A percentile compares a stretch with the other conserved stretches of the same genome.
Evolutionary conservation across 2,797 vertebrate species (phyloP).

Genomic region (Acanthurus leucopareius): DNA sequence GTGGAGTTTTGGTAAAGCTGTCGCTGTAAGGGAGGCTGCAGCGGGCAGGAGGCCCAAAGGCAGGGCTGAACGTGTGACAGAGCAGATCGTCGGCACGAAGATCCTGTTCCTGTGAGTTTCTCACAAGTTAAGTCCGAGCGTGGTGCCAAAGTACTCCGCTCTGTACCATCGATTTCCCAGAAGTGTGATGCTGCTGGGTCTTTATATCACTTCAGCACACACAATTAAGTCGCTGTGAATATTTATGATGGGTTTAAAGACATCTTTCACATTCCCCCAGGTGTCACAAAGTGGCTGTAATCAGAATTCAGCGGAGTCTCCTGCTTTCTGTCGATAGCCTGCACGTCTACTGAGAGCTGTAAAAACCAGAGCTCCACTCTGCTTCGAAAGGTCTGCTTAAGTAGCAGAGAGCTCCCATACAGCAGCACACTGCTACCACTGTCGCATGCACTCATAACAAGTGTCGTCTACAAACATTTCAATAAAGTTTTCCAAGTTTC

Average conservation of each 20-base stretch:
- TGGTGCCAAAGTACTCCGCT: slow-evolving; percentile 56
- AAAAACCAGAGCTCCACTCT: slow-evolving; percentile 70
- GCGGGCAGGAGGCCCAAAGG: slow-evolving; percentile 18
- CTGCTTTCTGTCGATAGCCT: slow-evolving; percentile 74
- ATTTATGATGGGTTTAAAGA: slow-evolving; percentile 87
- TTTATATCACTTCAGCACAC: slow-evolving; percentile 83
- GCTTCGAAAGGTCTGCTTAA: slow-evolving; percentile 59
- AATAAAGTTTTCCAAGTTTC: slow-evolving; percentile 14
- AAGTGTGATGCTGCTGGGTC: slow-evolving; percentile 74
- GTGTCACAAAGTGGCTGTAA: slow-evolving; percentile 88
- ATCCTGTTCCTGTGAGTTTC: slow-evolving; percentile 68
- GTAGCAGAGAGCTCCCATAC: slow-evolving; percentile 32
- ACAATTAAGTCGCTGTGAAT: slow-evolving; percentile 88
- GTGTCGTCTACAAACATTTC: not conserved
- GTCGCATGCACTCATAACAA: slow-evolving; percentile 1
- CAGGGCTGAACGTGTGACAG: slow-evolving; percentile 30
- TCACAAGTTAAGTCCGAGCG: slow-evolving; percentile 54
- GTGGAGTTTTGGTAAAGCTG: slow-evolving; percentile 55
- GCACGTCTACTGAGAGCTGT: slow-evolving; percentile 77
- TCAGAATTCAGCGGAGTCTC: slow-evolving; percentile 82
- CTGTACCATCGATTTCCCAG: slow-evolving; percentile 69
- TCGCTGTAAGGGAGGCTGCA: slow-evolving; percentile 28
- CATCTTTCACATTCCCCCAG: slow-evolving; percentile 81
- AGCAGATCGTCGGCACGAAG: slow-evolving; percentile 2
- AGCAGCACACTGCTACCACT: slow-evolving; percentile 23